phyloP scores from a whole-genome alignment of 2,888 invertebrate species.

The Chaetoderma sp. region DNA sequence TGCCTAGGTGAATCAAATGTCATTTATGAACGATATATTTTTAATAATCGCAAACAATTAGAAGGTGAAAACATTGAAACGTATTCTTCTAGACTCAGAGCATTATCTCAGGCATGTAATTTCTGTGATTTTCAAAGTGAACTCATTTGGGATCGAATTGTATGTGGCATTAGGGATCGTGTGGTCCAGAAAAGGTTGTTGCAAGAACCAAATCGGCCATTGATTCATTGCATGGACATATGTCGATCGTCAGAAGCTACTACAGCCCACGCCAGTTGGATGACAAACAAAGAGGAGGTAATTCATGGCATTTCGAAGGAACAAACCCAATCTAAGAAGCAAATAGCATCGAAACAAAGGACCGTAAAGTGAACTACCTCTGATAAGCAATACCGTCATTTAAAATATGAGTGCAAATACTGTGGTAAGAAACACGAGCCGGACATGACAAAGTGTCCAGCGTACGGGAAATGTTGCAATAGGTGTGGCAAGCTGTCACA shows the following conservation, averaged over 20 bases:
- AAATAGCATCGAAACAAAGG: no score
- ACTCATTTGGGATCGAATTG: constrained; percentile 8
- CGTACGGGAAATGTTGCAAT: background rate
- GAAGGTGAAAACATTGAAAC: constrained; percentile 4
- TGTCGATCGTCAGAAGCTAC: background rate
- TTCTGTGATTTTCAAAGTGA: constrained; percentile 3
- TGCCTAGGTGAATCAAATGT: background rate
- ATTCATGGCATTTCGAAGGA: no score
- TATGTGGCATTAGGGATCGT: background rate
- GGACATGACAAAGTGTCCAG: background rate
- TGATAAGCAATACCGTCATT: no score
- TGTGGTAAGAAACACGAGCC: background rate
- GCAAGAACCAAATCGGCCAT: background rate
- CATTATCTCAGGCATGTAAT: constrained; percentile 6
- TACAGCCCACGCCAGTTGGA: no score
- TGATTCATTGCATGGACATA: background rate
- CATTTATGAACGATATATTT: constrained; percentile 10
- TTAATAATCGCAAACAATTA: constrained; percentile 10
- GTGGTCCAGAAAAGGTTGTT: background rate
- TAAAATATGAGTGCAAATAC: background rate
- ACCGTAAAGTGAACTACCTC: no score
- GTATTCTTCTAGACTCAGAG: constrained; percentile 12
- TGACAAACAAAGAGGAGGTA: no score
- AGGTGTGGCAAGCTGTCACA: background rate
- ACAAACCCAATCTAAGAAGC: no score